phyloP scores from a whole-genome alignment of 2,797 vertebrate genomes.

The Nyctibius grandis region DNA sequence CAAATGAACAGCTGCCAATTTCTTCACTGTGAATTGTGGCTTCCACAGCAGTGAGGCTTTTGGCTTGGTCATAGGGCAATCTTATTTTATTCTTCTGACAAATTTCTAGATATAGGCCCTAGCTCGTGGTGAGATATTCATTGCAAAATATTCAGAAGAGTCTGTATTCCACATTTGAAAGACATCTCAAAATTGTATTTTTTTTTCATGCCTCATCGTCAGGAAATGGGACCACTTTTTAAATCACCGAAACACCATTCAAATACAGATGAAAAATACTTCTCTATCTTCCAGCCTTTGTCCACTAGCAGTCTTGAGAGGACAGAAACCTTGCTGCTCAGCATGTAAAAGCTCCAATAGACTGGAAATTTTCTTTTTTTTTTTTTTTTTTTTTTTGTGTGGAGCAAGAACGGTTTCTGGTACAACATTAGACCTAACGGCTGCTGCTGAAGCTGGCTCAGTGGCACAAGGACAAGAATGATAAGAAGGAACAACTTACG shows the following conservation, averaged over 20 bases:
- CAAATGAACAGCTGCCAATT: background rate
- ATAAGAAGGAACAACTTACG: background rate
- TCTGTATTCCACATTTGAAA: background rate
- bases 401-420: background rate
- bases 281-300: rapidly evolving
- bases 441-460: background rate
- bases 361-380: background rate
- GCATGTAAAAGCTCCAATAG: background rate
- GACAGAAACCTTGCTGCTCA: background rate
- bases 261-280: background rate
- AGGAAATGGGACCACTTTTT: rapidly evolving
- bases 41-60: background rate
- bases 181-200: rapidly evolving
- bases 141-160: background rate
- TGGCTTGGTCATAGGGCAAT: background rate
- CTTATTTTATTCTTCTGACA: background rate
- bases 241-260: background rate
- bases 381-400: too few species aligned
- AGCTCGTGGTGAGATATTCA: background rate
- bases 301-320: background rate
- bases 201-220: rapidly evolving
- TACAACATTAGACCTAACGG: background rate
- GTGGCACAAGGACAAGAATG: background rate
- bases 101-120: background rate
- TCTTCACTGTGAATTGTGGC: background rate